phyloP scores from a whole-genome alignment of 2,888 invertebrate genomes.

The Cepaea hortensis region DNA sequence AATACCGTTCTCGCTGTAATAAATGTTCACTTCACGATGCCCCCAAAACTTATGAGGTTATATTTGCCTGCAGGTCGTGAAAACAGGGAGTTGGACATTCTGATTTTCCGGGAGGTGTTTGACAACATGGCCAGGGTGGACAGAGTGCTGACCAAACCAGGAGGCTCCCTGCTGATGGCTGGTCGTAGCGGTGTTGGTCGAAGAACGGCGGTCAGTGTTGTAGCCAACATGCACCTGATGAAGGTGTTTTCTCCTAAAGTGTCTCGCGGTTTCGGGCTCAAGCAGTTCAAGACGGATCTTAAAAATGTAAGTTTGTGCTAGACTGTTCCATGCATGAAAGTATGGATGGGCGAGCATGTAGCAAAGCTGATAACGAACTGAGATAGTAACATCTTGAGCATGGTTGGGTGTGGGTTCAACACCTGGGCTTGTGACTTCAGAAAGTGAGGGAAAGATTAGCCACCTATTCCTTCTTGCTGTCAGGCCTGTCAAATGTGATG shows the following conservation, averaged over 20 bases:
- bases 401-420: too few species aligned
- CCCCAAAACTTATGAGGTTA: background rate
- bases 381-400: background rate
- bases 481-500: too few species aligned
- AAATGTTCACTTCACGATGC: background rate
- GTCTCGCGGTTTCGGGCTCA: conserved; percentile 79
- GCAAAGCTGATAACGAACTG: too few species aligned
- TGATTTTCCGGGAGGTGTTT: conserved; percentile 83
- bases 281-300: conserved; percentile 86
- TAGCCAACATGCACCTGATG: conserved; percentile 85
- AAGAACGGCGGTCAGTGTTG: conserved; percentile 85
- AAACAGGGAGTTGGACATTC: conserved; percentile 81
- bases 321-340: background rate
- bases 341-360: background rate
- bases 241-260: conserved; percentile 80
- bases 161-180: conserved; percentile 83
- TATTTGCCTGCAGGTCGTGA: conserved; percentile 81
- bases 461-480: too few species aligned
- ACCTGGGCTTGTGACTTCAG: too few species aligned
- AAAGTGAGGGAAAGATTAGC: too few species aligned
- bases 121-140: conserved; percentile 82
- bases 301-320: conserved; percentile 82
- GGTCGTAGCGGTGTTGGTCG: conserved; percentile 89
- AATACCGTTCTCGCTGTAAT: too few species aligned
- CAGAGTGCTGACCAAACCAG: conserved; percentile 81